These are phyloP conservation scores for Hylia prasina DNA, from an alignment of 2,113 vertebrate genomes.

Conservation along the genomic window DNA sequence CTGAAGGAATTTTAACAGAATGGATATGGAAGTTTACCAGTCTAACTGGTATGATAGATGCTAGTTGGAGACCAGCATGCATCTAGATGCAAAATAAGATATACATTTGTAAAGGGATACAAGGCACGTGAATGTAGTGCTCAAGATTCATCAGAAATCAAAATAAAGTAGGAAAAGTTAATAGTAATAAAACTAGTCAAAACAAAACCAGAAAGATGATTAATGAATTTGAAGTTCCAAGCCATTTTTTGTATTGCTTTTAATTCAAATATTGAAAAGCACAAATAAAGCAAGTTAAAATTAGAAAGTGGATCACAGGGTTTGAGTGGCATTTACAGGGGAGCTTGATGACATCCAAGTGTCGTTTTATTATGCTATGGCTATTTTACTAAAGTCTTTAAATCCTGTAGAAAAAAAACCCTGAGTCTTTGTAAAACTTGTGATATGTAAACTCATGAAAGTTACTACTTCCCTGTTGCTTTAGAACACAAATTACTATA, in stretches of 20 bases:
- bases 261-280: neutral
- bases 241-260: neutral
- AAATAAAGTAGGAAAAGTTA: neutral
- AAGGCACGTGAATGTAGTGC: neutral
- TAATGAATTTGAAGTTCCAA: neutral
- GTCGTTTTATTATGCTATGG: neutral
- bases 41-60: neutral
- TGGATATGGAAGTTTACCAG: neutral
- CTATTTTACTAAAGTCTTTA: neutral
- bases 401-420: neutral
- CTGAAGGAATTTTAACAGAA: neutral
- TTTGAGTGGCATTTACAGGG: neutral
- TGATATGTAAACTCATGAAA: neutral
- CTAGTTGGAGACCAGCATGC: neutral
- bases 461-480: neutral
- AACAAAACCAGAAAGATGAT: neutral
- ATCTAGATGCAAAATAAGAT: neutral
- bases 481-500: neutral
- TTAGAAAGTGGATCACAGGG: neutral
- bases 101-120: neutral
- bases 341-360: neutral
- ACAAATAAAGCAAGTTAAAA: neutral
- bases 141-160: neutral
- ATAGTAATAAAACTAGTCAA: neutral
- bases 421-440: neutral